Evolutionary conservation across 2,888 invertebrate genomes (phyloP).

Genomic region (Tethea ocularis): DNA sequence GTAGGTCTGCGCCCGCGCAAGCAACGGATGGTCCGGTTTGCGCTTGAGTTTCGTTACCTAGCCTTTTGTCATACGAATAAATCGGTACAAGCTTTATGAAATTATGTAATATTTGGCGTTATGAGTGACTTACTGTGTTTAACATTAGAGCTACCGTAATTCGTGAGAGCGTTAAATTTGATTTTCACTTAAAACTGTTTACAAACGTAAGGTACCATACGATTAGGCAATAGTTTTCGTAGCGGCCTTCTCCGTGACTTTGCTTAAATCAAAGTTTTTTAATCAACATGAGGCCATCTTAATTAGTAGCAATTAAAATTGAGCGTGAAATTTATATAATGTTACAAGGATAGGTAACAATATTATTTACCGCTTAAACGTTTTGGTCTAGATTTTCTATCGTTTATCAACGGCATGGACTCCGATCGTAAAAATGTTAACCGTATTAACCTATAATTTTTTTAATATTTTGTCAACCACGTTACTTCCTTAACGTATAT

Average conservation of each 20-base stretch:
- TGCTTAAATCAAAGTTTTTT: slow-evolving; percentile 3
- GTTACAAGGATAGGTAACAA: background rate
- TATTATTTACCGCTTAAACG: background rate
- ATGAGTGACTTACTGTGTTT: slow-evolving; percentile 18
- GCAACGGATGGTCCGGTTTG: slow-evolving; percentile 76
- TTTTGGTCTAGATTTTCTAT: too few species aligned
- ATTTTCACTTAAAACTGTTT: slow-evolving; percentile 10
- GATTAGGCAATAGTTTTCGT: background rate
- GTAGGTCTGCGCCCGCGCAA: slow-evolving; percentile 67
- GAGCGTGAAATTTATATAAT: slow-evolving; percentile 9
- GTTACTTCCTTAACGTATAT: too few species aligned
- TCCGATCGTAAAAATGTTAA: too few species aligned
- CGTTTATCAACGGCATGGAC: too few species aligned
- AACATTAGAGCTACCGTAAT: slow-evolving; percentile 12
- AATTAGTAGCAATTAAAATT: slow-evolving; percentile 8
- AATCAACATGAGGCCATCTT: background rate
- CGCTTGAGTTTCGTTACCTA: slow-evolving; percentile 59
- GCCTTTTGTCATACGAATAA: slow-evolving; percentile 73
- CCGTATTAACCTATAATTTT: too few species aligned
- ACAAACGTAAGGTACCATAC: background rate
- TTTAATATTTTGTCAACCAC: too few species aligned
- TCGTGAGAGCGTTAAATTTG: slow-evolving; percentile 11
- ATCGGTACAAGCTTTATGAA: slow-evolving; percentile 41
- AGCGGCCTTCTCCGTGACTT: slow-evolving; percentile 11
- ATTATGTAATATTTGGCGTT: slow-evolving; percentile 57